These are phyloP conservation scores for Astyanax mexicanus DNA, from an alignment of 2,797 vertebrate genomes.

Conservation along the genomic window DNA sequence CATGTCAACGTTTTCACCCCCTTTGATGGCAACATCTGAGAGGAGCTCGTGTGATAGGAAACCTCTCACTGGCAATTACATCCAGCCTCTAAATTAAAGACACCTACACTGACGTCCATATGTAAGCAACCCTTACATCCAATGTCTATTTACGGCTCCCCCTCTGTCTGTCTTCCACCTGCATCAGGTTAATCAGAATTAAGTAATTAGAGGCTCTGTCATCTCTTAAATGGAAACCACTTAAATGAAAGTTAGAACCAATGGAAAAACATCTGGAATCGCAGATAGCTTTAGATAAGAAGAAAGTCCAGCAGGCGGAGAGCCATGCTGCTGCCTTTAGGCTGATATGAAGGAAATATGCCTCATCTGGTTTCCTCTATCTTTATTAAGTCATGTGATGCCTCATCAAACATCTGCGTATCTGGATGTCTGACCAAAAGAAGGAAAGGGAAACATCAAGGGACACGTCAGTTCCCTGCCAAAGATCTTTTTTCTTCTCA, in stretches of 20 bases:
- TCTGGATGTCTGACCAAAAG: constrained; percentile 13
- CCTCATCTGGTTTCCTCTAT: constrained; percentile 29
- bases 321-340: neutral
- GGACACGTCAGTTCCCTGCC: neutral
- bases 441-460: constrained; percentile 18
- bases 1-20: constrained; percentile 57
- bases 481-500: too few relatives aligned
- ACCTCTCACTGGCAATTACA: constrained; percentile 73
- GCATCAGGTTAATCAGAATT: constrained; percentile 52
- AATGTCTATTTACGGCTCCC: constrained; percentile 50
- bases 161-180: constrained; percentile 59
- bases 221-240: constrained; percentile 51
- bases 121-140: constrained; percentile 51
- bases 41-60: constrained; percentile 67
- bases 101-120: constrained; percentile 70
- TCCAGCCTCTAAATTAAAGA: constrained; percentile 79
- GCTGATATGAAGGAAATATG: constrained; percentile 27
- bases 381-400: constrained; percentile 34
- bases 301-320: constrained; percentile 54
- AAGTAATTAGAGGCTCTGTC: constrained; percentile 54
- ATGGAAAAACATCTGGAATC: constrained; percentile 53
- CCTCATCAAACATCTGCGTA: constrained; percentile 31
- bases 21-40: constrained; percentile 77
- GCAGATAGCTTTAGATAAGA: constrained; percentile 50
- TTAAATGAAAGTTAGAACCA: constrained; percentile 42